Percentiles rank a stretch among this genome's conserved stretches.
Conservation (phyloP, 2,113 vertebrate genomes). For the Ramphastos sulfuratus region DNA sequence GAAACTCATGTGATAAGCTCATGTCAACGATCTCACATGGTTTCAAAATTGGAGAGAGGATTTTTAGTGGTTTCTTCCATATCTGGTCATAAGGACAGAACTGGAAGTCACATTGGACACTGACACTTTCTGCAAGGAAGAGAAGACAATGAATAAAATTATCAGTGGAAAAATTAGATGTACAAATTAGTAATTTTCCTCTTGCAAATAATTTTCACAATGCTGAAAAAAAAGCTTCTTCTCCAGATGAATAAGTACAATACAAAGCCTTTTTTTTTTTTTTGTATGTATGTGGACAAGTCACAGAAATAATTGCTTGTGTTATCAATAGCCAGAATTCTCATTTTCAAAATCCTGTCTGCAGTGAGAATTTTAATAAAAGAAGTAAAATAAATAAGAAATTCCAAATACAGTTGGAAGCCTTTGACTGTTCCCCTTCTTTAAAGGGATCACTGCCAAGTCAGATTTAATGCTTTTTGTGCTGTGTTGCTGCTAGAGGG, state of each 20-base stretch:
- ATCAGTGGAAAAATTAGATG: conserved; percentile 1
- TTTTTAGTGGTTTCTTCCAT: background rate
- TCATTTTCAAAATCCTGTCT: conserved; percentile 26
- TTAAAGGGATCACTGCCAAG: background rate
- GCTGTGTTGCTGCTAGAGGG: background rate
- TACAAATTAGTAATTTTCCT: conserved; percentile 28
- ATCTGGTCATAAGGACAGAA: background rate
- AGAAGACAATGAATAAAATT: background rate
- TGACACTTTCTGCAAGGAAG: background rate
- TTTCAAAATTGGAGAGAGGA: background rate
- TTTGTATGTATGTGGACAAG: background rate
- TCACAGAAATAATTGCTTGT: background rate
- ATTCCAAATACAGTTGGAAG: background rate
- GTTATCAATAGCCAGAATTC: background rate
- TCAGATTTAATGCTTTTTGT: background rate
- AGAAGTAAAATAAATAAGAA: background rate
- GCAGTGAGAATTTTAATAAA: background rate
- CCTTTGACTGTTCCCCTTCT: background rate
- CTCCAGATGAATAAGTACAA: conserved; percentile 14
- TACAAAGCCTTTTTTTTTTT: background rate
- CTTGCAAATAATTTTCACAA: background rate
- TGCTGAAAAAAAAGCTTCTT: conserved; percentile 21
- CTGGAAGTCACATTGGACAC: background rate
- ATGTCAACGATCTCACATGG: background rate
- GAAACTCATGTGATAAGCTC: background rate